Evolutionary conservation across 2,888 invertebrate genomes (phyloP), one percentile per base, ranked within the genome.

Genomic region (Camptogramma bilineatum): DNA sequence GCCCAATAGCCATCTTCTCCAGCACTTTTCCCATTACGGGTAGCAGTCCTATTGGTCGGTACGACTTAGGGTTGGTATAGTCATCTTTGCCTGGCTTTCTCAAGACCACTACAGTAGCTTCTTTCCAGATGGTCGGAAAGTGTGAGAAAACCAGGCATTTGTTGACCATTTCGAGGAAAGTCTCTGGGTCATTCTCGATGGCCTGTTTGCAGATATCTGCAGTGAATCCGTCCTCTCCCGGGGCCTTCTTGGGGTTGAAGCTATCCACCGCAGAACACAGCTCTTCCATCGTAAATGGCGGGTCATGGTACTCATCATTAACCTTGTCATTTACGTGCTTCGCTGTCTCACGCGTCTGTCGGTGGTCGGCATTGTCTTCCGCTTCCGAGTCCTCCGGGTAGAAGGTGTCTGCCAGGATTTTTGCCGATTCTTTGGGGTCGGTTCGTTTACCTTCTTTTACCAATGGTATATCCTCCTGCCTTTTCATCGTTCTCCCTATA

Each of bases 201-300:
- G 71, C 69, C 63, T 63, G 69, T 65, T 67, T 68, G 68, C 54
- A 54, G 2, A 54, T 54, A 9, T 54, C 54, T 0, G 54, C 54
- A 0, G 54, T 54, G 0, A 54, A 21, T 1, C 54, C 54, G 10
- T 54, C 54, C 13, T 8, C 3, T 31, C 54, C 53, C 13, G 73
- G 73, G 64, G 70, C 70, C 51, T 68, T 72, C 50, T 68, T 72
- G 13, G 66, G 66, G 39, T 68, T 69, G 17, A 69, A 68, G 4
- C 50, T 34, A 0, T n/a, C 13, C 13, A 53, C 16, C 9, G 56
- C 56, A 2, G 10, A 16, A 16, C 7, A 31, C 1, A 69, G 59
- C 17, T 72, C 69, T 0, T 21, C 0, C 4, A 19, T n/a, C 0
- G 70, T 70, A 28, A 70, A 72, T 13, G 59, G 64, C 2, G 72